Evolutionary conservation across 1,140 invertebrate genomes (phyloP), one percentile per base, ranked within the genome.

Genomic region (Leptinotarsa undecemlineata): DNA sequence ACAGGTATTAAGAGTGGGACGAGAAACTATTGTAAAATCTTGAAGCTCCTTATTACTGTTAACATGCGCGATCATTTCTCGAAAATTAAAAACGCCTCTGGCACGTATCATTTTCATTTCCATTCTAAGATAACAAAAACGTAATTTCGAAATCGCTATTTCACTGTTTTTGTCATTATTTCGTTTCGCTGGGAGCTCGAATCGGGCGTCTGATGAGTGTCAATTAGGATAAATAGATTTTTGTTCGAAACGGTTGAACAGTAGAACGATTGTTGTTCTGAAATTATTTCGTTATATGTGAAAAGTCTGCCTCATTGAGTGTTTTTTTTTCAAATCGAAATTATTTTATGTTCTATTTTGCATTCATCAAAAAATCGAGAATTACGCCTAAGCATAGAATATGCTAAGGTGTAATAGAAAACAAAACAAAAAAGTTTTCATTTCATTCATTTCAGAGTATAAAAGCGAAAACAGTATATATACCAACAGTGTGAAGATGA

Each of bases 71-170:
- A 83, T 83, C 82, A 82, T 83, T 82, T 83, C 81, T 82, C 78
- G 82, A 83, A 83, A 83, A 83, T 83, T 83, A 83, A 83, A 83
- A 83, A 83, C 79, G 81, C 82, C 82, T 70, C 74, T 51, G 77
- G 82, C 82, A 81, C 80, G 79, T 81, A 81, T 82, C 81, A 82
- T 82, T 81, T 81, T 80, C 81, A 82, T 82, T 82, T 81, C 76
- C 74, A 77, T 78, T 78, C 77, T 76, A 74, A 81, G 77, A 82
- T 82, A 78, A 82, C 79, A 81, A 81, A 82, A 82, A 82, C 81
- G 77, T 81, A 81, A 82, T 82, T 82, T 82, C 76, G 78, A 82
- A 82, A 81, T 82, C 81, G 80, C 81, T 79, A 82, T 82, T 82
- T 81, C 71, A 64, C 76, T 80, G 78, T 81, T 82, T 82, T 80